Base-by-base conservation (phyloP, 2,797 vertebrate species). In the Etheostoma nigrum region DNA sequence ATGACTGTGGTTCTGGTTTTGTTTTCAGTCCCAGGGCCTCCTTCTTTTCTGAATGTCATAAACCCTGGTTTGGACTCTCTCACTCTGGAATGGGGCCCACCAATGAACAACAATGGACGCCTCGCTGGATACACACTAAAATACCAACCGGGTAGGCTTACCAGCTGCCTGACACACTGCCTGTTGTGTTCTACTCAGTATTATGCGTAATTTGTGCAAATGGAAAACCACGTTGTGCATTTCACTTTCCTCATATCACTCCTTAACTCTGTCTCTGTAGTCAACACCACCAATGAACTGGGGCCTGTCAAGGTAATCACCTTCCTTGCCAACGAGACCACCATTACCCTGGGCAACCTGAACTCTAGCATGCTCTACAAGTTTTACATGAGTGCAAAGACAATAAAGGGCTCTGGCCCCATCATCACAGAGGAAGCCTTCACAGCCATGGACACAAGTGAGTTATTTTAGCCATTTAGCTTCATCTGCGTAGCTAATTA, bases 331-430 rank as follows among this genome's bases (percentile, higher is more conserved):
- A 99, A 99, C 0, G 96, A 97, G 90, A 97, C 97, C 78, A 95
- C 86, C 71, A 75, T 93, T 85, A 96, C 95, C 76, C 87, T 99
- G 91, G 92, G 92, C 81, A 95, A 95, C 86, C 94, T 99, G 77
- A 97, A 97, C 89, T 95, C 96, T 88, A 98, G 96, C 87, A 97
- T 96, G 58, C 96, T 96, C 53, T 99, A 99, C 92, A 99, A 97
- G 90, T 97, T 99, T 88, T 96, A 97, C 88, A 93, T 99, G 60
- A 96, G 92, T 0, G 98, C 97, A 70, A 95, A 94, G 86, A 99
- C 98, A 48, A 88, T 95, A 67, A 96, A 96, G 82, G 98, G 98
- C 85, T 90, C 96, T 0, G 98, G 98, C 59, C 96, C 89, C 67
- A 88, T 87, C 63, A 90, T 96, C 76, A 96, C 95, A 54, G 92